These are phyloP conservation scores for Felis chaus DNA, from an alignment of 2,113 vertebrate species.

Conservation along the genomic window DNA sequence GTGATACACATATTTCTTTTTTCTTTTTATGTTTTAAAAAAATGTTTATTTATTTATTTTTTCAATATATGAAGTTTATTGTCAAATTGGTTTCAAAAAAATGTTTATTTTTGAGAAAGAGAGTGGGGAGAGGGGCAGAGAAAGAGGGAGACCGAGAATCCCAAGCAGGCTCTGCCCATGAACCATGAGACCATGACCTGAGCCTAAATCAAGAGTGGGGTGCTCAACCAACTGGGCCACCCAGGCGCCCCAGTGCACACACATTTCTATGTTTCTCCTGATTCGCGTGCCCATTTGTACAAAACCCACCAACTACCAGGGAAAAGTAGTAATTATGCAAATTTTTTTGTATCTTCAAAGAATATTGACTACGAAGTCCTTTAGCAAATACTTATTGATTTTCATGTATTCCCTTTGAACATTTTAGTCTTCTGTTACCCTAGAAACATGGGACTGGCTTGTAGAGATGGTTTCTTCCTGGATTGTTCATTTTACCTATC, in stretches of 20 bases:
- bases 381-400: neutral
- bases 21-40: too few species aligned
- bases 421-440: neutral
- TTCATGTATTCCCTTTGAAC: neutral
- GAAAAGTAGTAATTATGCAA: neutral
- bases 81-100: too few species aligned
- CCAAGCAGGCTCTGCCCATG: too few species aligned
- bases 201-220: too few species aligned
- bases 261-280: neutral
- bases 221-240: too few species aligned
- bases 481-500: neutral
- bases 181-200: too few species aligned
- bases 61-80: too few species aligned
- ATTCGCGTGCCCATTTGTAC: neutral
- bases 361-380: neutral
- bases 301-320: neutral
- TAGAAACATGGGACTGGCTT: neutral
- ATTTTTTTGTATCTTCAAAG: constrained; percentile 7
- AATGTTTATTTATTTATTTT: too few species aligned
- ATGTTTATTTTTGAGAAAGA: too few species aligned
- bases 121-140: too few species aligned
- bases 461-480: neutral
- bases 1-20: neutral
- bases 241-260: too few species aligned
- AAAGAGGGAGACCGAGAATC: too few species aligned